Evolutionary conservation across 2,888 invertebrate genomes (phyloP), one percentile per base, ranked within the genome.

Genomic region (Melinaea marsaeus): DNA sequence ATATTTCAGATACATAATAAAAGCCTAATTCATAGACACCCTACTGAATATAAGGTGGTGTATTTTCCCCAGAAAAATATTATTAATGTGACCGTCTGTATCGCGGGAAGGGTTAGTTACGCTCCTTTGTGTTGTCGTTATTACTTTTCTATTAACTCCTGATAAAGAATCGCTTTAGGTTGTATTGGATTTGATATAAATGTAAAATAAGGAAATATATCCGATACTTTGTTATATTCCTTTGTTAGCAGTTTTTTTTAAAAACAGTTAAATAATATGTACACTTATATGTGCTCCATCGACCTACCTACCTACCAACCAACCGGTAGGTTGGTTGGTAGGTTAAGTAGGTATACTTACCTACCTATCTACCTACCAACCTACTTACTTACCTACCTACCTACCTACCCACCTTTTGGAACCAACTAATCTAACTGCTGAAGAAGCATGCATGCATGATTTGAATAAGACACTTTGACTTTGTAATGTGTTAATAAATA

Each of bases 21-120:
- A 42, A 42, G 2, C 9, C 42, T 32, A 63, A 56, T 22, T 34
- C 9, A 35, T 68, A 68, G 72, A 42, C 37, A 54, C 69, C 55
- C 65, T 65, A 70, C 55, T 58, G 62, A 62, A 70, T 69, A 69
- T 64, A 67, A 67, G 64, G 61, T 69, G 63, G 61, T 70, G 71
- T 70, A 72, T 73, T 73, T 70, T 67, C 69, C 62, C 66, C 66
- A 61, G 69, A 69, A 65, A 71, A 72, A 72, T 72, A 71, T 72
- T 69, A 73, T 72, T 74, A 71, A 71, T 68, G 67, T 68, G 64
- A 67, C 51, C 69, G 69, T 69, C 69, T 69, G 69, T 69, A 67
- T 71, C 71, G 68, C 69, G 67, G 67, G 70, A 66, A 71, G 67
- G 69, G 69, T 71, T 71, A 67, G 68, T 66, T 67, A 66, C 65